Evolutionary conservation across 2,797 vertebrate species (phyloP).

Genomic region (Argyrosomus regius): DNA sequence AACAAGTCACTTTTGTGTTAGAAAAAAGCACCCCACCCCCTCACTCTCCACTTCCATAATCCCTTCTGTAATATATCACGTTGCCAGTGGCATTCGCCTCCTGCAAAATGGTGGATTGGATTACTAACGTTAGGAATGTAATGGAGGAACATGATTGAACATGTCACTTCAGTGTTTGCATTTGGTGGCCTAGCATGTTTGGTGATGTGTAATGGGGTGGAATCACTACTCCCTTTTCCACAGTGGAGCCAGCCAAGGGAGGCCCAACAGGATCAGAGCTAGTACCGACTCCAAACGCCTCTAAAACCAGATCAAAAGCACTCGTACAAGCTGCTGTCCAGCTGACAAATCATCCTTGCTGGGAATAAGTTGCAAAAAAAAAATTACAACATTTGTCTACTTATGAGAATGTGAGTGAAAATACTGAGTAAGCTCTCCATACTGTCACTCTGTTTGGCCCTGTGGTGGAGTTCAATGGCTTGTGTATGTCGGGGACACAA

Average conservation of each 20-base stretch:
- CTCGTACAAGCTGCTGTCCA: conserved; percentile 50
- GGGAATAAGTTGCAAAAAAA: conserved; percentile 56
- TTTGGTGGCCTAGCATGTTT: conserved; percentile 56
- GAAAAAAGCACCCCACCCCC: conserved; percentile 37
- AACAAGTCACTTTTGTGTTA: conserved; percentile 73
- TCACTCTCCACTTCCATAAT: conserved; percentile 72
- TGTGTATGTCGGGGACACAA: conserved; percentile 51
- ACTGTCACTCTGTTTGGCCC: conserved; percentile 31
- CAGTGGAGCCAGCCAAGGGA: conserved; percentile 13
- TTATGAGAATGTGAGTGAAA: conserved; percentile 37
- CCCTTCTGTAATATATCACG: conserved; percentile 75
- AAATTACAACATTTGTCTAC: conserved; percentile 54
- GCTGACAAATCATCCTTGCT: conserved; percentile 69
- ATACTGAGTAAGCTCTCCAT: conserved; percentile 54
- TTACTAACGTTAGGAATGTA: conserved; percentile 69
- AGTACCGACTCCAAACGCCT: conserved; percentile 39
- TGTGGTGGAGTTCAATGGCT: conserved; percentile 55
- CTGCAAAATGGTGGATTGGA: conserved; percentile 71
- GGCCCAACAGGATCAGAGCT: conserved; percentile 55
- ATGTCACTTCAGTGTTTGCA: conserved; percentile 44
- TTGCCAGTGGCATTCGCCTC: conserved; percentile 64
- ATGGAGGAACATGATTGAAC: conserved; percentile 68
- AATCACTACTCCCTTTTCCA: conserved; percentile 31
- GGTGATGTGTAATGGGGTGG: conserved; percentile 24
- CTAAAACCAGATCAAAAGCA: conserved; percentile 60